phyloP scores from a whole-genome alignment of 1,140 invertebrate genomes.

The Leguminivora glycinivorella region DNA sequence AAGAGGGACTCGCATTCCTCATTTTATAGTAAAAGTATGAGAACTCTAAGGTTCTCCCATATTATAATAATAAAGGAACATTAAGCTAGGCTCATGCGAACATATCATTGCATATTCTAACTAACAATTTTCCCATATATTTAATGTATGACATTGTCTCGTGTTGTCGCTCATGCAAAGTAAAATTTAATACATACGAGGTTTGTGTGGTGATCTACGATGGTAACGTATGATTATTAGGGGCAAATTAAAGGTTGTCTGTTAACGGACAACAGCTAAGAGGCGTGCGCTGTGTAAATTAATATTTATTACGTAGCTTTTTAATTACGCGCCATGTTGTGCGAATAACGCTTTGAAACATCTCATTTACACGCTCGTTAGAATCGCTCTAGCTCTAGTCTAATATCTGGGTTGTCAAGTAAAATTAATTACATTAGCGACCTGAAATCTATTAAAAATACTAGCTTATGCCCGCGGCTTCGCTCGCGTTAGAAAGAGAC shows the following conservation, averaged over 20 bases:
- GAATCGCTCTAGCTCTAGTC: too few species aligned
- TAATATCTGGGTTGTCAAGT: too few species aligned
- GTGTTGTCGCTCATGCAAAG: not conserved
- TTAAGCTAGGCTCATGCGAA: not conserved
- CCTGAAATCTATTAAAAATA: too few species aligned
- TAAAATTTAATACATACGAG: not conserved
- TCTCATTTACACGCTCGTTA: slow-evolving; percentile 9
- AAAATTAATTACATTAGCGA: too few species aligned
- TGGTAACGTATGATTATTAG: not conserved
- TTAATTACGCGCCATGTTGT: not conserved
- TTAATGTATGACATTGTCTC: not conserved
- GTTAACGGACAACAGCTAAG: not conserved
- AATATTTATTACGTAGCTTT: not conserved
- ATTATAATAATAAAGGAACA: slow-evolving; percentile 8
- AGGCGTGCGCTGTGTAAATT: not conserved
- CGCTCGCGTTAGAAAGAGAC: too few species aligned
- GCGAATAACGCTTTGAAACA: not conserved
- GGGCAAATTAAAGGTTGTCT: not conserved
- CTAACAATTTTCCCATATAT: not conserved
- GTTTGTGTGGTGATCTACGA: not conserved
- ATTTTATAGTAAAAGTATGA: slow-evolving; percentile 24
- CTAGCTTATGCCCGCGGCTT: too few species aligned
- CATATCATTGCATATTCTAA: slow-evolving; percentile 18
- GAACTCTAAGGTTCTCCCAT: not conserved
- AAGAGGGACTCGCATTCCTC: not conserved